These are phyloP conservation scores for Lagodon rhomboides DNA, from an alignment of 2,797 vertebrate genomes.

Conservation along the genomic window DNA sequence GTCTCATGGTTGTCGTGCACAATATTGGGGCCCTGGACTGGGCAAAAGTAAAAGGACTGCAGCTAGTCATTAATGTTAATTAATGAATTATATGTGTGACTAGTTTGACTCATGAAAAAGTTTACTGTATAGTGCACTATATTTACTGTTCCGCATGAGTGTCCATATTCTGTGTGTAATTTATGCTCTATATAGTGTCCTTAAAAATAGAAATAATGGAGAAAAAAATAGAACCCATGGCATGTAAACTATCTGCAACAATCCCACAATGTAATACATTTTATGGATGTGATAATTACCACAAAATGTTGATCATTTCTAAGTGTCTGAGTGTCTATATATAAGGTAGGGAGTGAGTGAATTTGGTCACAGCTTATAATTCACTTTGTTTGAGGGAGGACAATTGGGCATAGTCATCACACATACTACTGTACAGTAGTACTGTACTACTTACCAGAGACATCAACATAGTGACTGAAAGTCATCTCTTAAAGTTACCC, in stretches of 20 bases:
- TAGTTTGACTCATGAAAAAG: too few relatives aligned
- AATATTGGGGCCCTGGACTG: too few relatives aligned
- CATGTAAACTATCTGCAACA: background rate
- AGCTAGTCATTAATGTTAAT: too few relatives aligned
- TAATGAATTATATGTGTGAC: too few relatives aligned
- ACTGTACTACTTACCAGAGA: background rate
- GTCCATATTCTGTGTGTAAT: too few relatives aligned
- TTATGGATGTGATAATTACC: background rate
- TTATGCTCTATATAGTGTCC: too few relatives aligned
- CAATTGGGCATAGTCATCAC: background rate
- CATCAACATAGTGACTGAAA: background rate
- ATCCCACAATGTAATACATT: background rate
- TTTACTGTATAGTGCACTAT: too few relatives aligned
- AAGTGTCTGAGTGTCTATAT: background rate
- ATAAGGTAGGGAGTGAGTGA: background rate
- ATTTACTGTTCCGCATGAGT: too few relatives aligned
- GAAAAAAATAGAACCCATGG: background rate
- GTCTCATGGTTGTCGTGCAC: too few relatives aligned
- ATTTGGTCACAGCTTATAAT: background rate
- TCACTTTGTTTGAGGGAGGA: background rate
- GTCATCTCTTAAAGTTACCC: background rate
- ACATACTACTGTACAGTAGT: background rate
- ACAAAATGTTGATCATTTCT: background rate
- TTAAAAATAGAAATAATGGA: too few relatives aligned
- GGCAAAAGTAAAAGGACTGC: too few relatives aligned